A percentile compares a stretch with the other conserved stretches of the same genome.
Conservation (phyloP, 1,140 invertebrate species). For the Acromyrmex heyeri region DNA sequence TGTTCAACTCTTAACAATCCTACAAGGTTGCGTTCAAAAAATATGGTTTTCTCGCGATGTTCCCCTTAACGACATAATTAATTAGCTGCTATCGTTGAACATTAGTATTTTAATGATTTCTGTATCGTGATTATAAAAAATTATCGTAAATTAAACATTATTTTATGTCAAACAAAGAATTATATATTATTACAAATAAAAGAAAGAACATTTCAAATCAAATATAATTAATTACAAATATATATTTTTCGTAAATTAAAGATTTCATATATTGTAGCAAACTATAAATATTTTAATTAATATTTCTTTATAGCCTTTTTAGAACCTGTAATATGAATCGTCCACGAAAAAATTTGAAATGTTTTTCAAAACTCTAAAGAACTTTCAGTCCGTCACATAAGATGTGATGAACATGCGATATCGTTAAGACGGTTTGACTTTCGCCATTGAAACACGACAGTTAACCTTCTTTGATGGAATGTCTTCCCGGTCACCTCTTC, state of each 20-base stretch:
- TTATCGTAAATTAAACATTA: background rate
- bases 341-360: background rate
- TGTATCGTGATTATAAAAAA: background rate
- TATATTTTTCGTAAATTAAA: background rate
- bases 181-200: background rate
- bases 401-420: background rate
- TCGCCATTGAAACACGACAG: background rate
- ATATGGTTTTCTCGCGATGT: background rate
- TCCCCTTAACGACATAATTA: background rate
- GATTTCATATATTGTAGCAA: background rate
- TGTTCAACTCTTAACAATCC: constrained; percentile 32
- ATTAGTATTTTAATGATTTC: background rate
- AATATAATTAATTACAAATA: background rate
- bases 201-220: background rate
- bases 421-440: constrained; percentile 19
- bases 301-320: background rate
- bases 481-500: constrained; percentile 42
- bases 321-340: no score
- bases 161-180: background rate
- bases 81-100: background rate
- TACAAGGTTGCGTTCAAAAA: constrained; percentile 14
- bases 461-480: constrained; percentile 48
- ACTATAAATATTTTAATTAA: background rate
- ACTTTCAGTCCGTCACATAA: background rate
- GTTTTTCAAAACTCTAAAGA: background rate